phyloP scores from a whole-genome alignment of 2,113 vertebrate species.

The Melierax canorus region DNA sequence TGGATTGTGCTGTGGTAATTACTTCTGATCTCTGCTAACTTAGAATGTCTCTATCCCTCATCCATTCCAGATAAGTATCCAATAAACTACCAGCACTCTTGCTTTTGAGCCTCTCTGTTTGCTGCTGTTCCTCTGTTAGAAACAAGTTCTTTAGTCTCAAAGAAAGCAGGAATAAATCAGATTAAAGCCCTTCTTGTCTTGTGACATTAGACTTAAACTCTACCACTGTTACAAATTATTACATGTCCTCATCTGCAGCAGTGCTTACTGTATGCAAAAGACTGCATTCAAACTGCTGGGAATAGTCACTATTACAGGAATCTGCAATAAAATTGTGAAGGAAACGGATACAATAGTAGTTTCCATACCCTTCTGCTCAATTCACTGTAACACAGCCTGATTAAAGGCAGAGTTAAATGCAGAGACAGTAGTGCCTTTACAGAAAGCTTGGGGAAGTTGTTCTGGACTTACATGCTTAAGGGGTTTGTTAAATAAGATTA shows the following conservation, averaged over 20 bases:
- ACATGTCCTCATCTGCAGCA: neutral
- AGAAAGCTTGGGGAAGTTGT: neutral
- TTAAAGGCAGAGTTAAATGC: neutral
- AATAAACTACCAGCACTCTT: neutral
- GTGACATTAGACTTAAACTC: neutral
- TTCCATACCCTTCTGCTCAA: neutral
- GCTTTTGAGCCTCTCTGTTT: neutral
- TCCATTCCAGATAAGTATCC: neutral
- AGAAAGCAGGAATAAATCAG: neutral
- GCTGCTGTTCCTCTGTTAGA: neutral
- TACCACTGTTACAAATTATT: neutral
- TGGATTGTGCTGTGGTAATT: neutral
- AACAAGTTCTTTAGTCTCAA: neutral
- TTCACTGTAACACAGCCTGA: neutral
- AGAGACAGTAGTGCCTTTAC: neutral
- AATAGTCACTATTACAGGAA: neutral
- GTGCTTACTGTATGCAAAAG: neutral
- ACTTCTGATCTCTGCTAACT: neutral
- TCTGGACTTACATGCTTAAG: neutral
- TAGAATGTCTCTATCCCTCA: neutral
- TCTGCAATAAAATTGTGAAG: neutral
- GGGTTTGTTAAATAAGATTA: neutral
- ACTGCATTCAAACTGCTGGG: neutral
- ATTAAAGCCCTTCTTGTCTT: neutral
- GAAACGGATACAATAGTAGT: neutral